Percentiles rank a stretch among this genome's conserved stretches.
Evolutionary conservation across 1,140 invertebrate genomes (phyloP).

Genomic region (Ceratitis capitata): DNA sequence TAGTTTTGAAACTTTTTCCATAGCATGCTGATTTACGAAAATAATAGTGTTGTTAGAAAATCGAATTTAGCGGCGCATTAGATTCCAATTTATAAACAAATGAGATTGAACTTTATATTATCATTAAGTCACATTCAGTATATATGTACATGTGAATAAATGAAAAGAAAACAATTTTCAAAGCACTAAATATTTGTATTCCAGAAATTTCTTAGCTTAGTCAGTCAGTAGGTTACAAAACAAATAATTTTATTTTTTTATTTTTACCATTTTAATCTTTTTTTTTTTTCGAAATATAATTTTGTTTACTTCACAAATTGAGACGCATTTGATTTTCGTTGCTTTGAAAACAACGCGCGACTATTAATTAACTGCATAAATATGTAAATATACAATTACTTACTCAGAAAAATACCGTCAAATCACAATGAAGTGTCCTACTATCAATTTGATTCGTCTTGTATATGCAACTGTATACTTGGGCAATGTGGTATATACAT

Average conservation of each 20-base stretch:
- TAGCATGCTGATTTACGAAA: neutral
- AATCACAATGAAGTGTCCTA: too few species aligned
- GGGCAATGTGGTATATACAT: neutral
- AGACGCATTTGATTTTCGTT: neutral
- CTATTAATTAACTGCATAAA: neutral
- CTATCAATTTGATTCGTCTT: neutral
- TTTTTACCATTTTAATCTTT: too few species aligned
- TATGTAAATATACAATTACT: neutral
- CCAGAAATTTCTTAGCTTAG: neutral
- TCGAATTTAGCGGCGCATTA: neutral
- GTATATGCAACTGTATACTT: too few species aligned
- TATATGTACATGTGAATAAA: neutral
- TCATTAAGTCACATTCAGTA: neutral
- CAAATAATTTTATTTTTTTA: neutral
- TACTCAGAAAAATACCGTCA: too few species aligned
- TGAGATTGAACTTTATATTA: too few species aligned
- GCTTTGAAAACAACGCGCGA: neutral
- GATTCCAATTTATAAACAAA: too few species aligned
- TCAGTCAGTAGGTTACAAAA: neutral
- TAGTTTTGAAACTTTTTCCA: neutral
- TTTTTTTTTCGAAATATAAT: neutral
- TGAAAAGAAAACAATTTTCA: neutral
- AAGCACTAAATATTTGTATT: too few species aligned
- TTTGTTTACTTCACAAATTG: conserved; percentile 21
- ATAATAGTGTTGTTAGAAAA: neutral